A percentile compares a stretch with the other conserved stretches of the same genome.
These are phyloP conservation scores for Cephus pygmeus DNA, from an alignment of 2,888 invertebrate genomes.

Conservation along the genomic window DNA sequence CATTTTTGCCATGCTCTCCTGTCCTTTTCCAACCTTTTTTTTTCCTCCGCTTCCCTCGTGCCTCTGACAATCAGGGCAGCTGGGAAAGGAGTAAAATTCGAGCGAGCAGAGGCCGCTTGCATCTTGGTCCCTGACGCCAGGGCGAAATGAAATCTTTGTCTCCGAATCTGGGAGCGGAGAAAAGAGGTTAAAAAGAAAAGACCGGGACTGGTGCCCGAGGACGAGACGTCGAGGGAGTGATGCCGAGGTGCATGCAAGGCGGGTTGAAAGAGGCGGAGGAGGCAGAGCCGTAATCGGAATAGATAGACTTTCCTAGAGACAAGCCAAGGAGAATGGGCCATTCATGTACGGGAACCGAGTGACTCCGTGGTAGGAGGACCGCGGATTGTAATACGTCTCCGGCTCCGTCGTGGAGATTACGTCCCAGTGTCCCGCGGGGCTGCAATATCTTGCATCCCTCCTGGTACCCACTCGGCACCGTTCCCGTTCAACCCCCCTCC, in stretches of 20 bases:
- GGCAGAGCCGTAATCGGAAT: slow-evolving; percentile 31
- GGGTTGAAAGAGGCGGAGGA: slow-evolving; percentile 23
- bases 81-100: background rate
- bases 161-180: slow-evolving; percentile 30
- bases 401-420: slow-evolving; percentile 64
- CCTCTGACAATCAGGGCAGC: background rate
- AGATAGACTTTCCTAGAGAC: slow-evolving; percentile 60
- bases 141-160: slow-evolving; percentile 55
- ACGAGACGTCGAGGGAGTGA: slow-evolving; percentile 27
- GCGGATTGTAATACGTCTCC: slow-evolving; percentile 62
- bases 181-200: slow-evolving; percentile 14
- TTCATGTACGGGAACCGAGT: slow-evolving; percentile 56
- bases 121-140: slow-evolving; percentile 20
- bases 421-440: slow-evolving; percentile 64
- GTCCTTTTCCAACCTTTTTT: too few species aligned
- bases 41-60: background rate
- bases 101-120: background rate
- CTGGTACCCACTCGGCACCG: slow-evolving; percentile 33
- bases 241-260: slow-evolving; percentile 24
- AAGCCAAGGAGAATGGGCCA: slow-evolving; percentile 64
- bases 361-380: slow-evolving; percentile 56
- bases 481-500: slow-evolving; percentile 22
- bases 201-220: slow-evolving; percentile 16
- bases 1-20: background rate
- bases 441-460: slow-evolving; percentile 66